These are phyloP conservation scores for Callopanchax toddi DNA, from an alignment of 2,113 vertebrate species.

Conservation along the genomic window DNA sequence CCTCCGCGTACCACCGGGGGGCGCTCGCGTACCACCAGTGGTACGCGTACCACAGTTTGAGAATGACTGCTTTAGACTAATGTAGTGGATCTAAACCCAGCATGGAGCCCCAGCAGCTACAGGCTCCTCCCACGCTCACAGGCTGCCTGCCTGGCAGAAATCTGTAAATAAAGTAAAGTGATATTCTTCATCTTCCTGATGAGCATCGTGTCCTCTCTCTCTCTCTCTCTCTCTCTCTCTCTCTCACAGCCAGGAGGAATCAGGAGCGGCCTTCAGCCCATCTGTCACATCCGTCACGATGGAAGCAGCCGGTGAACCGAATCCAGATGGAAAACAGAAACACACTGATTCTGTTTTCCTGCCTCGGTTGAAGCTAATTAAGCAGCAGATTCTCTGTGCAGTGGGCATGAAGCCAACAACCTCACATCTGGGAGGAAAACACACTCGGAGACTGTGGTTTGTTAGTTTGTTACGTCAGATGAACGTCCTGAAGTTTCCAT, in stretches of 20 bases:
- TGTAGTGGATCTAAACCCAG: no score
- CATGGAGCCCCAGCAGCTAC: no score
- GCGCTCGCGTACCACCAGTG: no score
- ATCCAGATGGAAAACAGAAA: conserved; percentile 68
- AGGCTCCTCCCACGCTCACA: neutral
- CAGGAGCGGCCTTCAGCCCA: conserved; percentile 22
- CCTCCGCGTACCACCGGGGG: no score
- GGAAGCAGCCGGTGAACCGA: conserved; percentile 65
- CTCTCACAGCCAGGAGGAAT: no score
- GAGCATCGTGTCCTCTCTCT: neutral
- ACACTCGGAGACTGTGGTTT: neutral
- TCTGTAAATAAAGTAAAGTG: neutral
- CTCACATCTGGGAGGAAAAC: neutral
- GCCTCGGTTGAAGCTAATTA: conserved; percentile 70
- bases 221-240: no score
- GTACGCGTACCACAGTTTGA: no score
- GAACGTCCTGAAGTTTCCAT: no score
- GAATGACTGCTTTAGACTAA: no score
- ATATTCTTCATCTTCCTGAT: neutral
- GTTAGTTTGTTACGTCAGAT: no score
- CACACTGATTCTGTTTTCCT: conserved; percentile 67
- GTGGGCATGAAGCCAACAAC: conserved; percentile 28
- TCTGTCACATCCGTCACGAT: conserved; percentile 57
- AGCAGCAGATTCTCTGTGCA: conserved; percentile 52
- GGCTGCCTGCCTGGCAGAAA: no score